Percentiles rank a stretch among this genome's conserved stretches.
phyloP scores from a whole-genome alignment of 2,113 vertebrate species.

The Beaufortia kweichowensis region DNA sequence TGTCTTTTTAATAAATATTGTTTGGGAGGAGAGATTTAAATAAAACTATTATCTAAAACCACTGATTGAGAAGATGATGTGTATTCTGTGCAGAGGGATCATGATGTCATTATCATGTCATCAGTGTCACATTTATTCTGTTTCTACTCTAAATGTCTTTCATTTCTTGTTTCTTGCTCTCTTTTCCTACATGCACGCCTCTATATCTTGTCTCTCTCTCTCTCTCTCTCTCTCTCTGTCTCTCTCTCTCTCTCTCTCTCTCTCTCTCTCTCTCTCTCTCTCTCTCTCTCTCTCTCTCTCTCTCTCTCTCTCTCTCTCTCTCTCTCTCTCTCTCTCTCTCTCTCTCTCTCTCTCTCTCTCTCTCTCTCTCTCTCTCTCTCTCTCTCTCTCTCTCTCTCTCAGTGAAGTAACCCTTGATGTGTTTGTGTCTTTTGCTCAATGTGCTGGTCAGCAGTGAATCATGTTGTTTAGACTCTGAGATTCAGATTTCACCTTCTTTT shows the following conservation, averaged over 20 bases:
- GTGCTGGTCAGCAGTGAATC: conserved; percentile 8
- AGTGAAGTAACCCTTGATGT: not conserved
- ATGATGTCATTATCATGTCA: no score
- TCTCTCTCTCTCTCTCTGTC: not conserved
- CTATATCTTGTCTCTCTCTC: not conserved
- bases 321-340: not conserved
- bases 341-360: not conserved
- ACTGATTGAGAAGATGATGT: not conserved
- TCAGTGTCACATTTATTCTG: not conserved
- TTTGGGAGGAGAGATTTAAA: conserved; percentile 38
- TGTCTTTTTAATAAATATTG: conserved; percentile 17
- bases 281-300: not conserved
- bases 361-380: not conserved
- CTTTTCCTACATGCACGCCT: no score
- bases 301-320: not conserved
- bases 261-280: conserved; percentile 1
- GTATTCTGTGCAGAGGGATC: not conserved
- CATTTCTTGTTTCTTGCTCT: no score
- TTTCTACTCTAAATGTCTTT: no score
- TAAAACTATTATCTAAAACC: conserved; percentile 31
- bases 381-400: not conserved
- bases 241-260: conserved; percentile 10
- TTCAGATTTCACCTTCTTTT: not conserved
- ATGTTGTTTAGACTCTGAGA: not conserved
- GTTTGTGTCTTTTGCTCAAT: not conserved